Evolutionary conservation across 2,888 invertebrate species (phyloP).

Genomic region (Hecatera dysodea): DNA sequence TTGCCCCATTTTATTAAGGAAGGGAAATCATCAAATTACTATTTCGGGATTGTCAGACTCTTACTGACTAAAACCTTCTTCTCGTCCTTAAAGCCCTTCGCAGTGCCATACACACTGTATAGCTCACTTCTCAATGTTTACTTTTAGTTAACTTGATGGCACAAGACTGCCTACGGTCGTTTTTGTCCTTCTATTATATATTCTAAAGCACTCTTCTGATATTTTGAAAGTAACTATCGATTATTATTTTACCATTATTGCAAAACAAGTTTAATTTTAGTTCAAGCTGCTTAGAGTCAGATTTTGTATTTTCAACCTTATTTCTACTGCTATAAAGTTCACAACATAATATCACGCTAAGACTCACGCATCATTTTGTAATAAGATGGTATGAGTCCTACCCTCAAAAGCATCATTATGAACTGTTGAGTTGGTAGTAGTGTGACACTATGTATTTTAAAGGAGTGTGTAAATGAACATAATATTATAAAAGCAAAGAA

Average conservation of each 20-base stretch:
- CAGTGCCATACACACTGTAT: too few species aligned
- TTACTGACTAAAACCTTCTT: too few species aligned
- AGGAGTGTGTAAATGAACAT: not conserved
- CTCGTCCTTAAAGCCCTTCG: too few species aligned
- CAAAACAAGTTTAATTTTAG: not conserved
- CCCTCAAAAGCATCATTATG: not conserved
- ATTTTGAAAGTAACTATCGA: not conserved
- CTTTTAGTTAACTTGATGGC: not conserved
- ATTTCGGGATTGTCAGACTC: too few species aligned
- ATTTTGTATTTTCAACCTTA: not conserved
- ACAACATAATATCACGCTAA: not conserved
- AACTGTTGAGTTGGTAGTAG: not conserved
- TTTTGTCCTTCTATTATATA: not conserved
- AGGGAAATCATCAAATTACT: too few species aligned
- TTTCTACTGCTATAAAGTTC: not conserved
- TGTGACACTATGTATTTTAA: not conserved
- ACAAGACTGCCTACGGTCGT: not conserved
- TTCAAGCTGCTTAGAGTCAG: not conserved
- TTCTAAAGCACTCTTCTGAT: not conserved
- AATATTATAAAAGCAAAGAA: not conserved
- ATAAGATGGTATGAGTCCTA: not conserved
- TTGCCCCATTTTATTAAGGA: too few species aligned
- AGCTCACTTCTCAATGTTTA: not conserved
- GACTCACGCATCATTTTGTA: not conserved
- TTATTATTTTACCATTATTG: not conserved